phyloP scores from a whole-genome alignment of 2,797 vertebrate genomes.

The Danio albolineatus region DNA sequence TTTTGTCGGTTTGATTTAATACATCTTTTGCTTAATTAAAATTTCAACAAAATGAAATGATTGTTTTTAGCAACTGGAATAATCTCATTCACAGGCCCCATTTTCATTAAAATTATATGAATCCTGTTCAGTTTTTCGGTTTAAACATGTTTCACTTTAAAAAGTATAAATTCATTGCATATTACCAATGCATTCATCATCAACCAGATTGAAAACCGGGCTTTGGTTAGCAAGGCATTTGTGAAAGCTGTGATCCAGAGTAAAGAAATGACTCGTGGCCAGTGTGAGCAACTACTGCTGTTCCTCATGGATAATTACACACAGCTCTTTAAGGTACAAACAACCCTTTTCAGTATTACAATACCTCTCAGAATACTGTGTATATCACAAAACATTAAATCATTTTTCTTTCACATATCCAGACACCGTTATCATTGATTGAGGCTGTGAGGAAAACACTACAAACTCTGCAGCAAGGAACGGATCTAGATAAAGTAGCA shows the following conservation, averaged over 20 bases:
- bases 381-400: neutral
- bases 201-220: slow-evolving; percentile 81
- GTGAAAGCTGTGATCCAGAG: slow-evolving; percentile 82
- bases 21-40: no score
- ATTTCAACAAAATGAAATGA: no score
- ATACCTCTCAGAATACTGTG: neutral
- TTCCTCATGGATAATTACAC: slow-evolving; percentile 84
- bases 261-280: slow-evolving; percentile 75
- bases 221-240: slow-evolving; percentile 80
- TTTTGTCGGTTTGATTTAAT: no score
- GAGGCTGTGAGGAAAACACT: slow-evolving; percentile 81
- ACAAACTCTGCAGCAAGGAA: slow-evolving; percentile 79
- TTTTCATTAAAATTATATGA: no score
- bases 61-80: no score
- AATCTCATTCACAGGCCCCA: no score
- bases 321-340: slow-evolving; percentile 83
- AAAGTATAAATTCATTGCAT: no score
- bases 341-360: neutral
- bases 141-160: no score
- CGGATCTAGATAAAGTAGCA: slow-evolving; percentile 78
- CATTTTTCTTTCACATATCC: slow-evolving; percentile 2
- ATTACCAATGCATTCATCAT: slow-evolving; percentile 1
- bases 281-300: slow-evolving; percentile 77
- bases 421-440: slow-evolving; percentile 82
- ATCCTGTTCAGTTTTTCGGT: no score